These are phyloP conservation scores for Isoperla grammatica DNA, from an alignment of 2,888 invertebrate genomes.

Conservation along the genomic window DNA sequence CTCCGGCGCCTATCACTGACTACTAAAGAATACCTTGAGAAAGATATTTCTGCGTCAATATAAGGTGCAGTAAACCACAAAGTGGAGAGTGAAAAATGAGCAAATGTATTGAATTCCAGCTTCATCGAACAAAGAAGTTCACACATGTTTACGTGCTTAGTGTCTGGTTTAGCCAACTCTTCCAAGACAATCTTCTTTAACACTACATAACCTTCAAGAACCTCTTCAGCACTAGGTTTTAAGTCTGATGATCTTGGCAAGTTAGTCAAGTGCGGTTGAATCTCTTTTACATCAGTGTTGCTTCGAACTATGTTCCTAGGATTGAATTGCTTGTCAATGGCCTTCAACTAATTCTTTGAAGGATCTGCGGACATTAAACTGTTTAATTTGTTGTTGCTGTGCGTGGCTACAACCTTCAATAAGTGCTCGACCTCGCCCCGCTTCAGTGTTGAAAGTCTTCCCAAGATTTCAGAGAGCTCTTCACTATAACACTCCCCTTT, in stretches of 20 bases:
- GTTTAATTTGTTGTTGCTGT: not conserved
- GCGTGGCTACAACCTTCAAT: not conserved
- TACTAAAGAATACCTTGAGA: not conserved
- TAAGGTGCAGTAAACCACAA: not conserved
- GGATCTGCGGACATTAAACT: constrained; percentile 1
- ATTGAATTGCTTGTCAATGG: not conserved
- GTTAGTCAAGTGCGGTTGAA: too few relatives aligned
- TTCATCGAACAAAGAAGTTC: not conserved
- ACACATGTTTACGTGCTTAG: not conserved
- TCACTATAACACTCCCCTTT: not conserved
- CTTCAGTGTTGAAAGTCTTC: not conserved
- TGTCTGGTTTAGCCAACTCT: not conserved
- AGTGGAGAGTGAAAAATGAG: not conserved
- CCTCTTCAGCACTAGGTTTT: not conserved
- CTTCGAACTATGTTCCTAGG: constrained; percentile 5
- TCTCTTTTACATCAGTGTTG: too few relatives aligned
- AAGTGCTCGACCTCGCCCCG: not conserved
- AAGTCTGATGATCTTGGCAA: too few relatives aligned
- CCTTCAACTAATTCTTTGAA: not conserved
- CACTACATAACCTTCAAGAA: not conserved
- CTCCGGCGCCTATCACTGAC: not conserved
- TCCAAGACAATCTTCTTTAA: not conserved
- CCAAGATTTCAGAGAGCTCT: not conserved
- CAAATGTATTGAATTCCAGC: not conserved
- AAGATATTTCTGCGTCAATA: not conserved